Evolutionary conservation across 2,888 invertebrate genomes (phyloP).

Genomic region (Coelinius sp.): DNA sequence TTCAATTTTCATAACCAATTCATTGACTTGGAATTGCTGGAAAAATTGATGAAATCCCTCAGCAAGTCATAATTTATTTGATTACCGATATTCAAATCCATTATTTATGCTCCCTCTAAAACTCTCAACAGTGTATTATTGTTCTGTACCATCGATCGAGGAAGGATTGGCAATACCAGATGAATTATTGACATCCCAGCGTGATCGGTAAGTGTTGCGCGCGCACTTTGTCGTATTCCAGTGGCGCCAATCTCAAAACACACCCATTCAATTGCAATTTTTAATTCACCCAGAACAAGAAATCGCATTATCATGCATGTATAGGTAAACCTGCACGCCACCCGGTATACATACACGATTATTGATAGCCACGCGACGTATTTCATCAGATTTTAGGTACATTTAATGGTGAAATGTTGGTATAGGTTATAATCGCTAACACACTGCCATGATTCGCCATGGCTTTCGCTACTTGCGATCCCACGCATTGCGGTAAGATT

Average conservation of each 20-base stretch:
- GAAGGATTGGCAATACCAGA: constrained; percentile 21
- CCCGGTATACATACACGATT: constrained; percentile 18
- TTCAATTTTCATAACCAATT: too few relatives aligned
- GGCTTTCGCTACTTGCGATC: constrained; percentile 18
- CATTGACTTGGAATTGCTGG: too few relatives aligned
- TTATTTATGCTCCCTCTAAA: background rate
- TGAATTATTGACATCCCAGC: constrained; percentile 41
- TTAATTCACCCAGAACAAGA: background rate
- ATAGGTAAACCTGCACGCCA: constrained; percentile 2
- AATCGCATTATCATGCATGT: background rate
- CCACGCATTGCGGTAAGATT: constrained; percentile 24
- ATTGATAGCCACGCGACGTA: constrained; percentile 42
- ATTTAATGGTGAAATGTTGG: too few relatives aligned
- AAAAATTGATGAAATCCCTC: background rate
- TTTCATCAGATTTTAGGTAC: constrained; percentile 38
- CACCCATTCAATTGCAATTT: background rate
- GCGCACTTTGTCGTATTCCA: constrained; percentile 30
- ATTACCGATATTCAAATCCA: background rate
- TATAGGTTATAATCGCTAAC: constrained; percentile 5
- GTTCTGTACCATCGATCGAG: constrained; percentile 15
- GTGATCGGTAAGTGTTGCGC: constrained; percentile 31
- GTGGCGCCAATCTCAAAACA: constrained; percentile 42
- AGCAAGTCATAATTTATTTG: too few relatives aligned
- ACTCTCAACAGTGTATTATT: constrained; percentile 24
- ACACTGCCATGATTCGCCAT: constrained; percentile 14